Evolutionary conservation across 2,888 invertebrate species (phyloP).

Genomic region (Diaprepes abbreviatus): DNA sequence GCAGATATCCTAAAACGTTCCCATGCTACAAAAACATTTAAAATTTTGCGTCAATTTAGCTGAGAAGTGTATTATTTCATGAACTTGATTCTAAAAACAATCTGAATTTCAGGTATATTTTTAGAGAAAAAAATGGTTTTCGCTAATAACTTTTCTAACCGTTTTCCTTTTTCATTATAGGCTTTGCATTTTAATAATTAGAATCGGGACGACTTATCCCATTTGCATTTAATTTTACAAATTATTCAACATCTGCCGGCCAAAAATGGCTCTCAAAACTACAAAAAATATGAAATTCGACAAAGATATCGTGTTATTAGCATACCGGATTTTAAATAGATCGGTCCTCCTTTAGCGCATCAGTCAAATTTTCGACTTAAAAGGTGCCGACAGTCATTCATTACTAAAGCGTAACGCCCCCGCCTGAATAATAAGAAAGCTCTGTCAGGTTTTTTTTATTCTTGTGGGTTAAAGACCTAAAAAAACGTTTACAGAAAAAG

Average conservation of each 20-base stretch:
- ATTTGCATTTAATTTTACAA: constrained; percentile 28
- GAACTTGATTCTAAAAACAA: no score
- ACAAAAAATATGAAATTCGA: constrained; percentile 24
- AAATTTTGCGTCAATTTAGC: no score
- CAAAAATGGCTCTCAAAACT: not conserved
- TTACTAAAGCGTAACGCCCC: constrained; percentile 46
- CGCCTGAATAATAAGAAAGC: constrained; percentile 35
- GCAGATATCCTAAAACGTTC: no score
- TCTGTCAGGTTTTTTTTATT: constrained; percentile 20
- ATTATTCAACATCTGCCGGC: constrained; percentile 21
- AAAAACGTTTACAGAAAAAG: not conserved
- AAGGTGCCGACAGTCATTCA: constrained; percentile 43
- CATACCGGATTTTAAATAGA: constrained; percentile 48
- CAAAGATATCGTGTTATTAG: constrained; percentile 37
- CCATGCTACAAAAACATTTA: no score
- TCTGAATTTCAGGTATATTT: no score
- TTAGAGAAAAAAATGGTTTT: no score
- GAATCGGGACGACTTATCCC: not conserved
- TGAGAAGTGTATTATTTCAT: no score
- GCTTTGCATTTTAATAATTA: not conserved
- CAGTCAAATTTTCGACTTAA: constrained; percentile 40
- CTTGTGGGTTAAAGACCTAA: constrained; percentile 22
- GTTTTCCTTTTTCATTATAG: no score
- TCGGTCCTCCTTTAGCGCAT: constrained; percentile 33
- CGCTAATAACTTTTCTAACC: no score